phyloP scores from a whole-genome alignment of 2,113 vertebrate species.

The Cottus gobio region DNA sequence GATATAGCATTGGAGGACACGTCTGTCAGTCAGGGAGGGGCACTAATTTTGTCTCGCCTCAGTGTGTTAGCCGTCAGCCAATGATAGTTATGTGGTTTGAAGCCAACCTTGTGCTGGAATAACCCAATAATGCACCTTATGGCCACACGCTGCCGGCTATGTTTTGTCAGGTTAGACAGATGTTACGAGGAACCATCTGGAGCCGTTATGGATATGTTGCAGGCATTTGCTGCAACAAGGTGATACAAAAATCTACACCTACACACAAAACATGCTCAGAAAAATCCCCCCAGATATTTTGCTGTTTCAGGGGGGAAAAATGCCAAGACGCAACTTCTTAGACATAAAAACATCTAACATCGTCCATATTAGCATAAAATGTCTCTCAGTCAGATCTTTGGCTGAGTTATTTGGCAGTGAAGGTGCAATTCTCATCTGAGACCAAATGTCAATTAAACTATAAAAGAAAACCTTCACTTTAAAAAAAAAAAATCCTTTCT shows the following conservation, averaged over 20 bases:
- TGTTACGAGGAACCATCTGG: conserved; percentile 63
- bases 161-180: conserved; percentile 70
- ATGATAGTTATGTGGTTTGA: conserved; percentile 50
- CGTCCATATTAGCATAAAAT: conserved; percentile 38
- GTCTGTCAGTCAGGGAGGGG: conserved; percentile 30
- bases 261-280: conserved; percentile 12
- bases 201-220: conserved; percentile 56
- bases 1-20: conserved; percentile 27
- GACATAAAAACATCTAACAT: conserved; percentile 35
- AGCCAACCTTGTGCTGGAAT: conserved; percentile 55
- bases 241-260: conserved; percentile 8
- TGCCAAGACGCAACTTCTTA: conserved; percentile 22
- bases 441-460: conserved; percentile 50
- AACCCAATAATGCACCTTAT: conserved; percentile 70
- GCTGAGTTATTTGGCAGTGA: conserved; percentile 43
- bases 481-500: no score
- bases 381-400: conserved; percentile 39
- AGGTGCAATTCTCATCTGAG: conserved; percentile 49
- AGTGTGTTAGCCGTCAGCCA: conserved; percentile 40
- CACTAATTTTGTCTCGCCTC: conserved; percentile 22
- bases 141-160: conserved; percentile 57
- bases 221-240: conserved; percentile 39
- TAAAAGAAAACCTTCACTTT: conserved; percentile 40
- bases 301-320: neutral
- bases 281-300: conserved; percentile 14